These are phyloP conservation scores for sheep (Ovis aries) DNA, from an alignment of 2,113 vertebrate species.

Conservation along the genomic window DNA sequence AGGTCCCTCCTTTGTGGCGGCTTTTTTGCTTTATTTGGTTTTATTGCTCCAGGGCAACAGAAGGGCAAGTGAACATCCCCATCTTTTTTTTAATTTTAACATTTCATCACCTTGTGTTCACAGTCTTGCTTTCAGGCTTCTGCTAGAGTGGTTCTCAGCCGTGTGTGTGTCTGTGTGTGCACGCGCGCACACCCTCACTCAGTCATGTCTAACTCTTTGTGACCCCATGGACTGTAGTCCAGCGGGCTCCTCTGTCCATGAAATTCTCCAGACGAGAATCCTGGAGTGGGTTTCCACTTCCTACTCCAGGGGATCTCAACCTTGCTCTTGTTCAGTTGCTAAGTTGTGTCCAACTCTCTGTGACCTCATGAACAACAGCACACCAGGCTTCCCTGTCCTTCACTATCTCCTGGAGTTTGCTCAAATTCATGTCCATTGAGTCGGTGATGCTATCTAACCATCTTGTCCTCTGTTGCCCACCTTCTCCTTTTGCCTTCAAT, in stretches of 20 bases:
- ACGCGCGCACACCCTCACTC: too few relatives aligned
- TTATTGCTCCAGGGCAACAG: not conserved
- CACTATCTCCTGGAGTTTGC: not conserved
- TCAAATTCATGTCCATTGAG: not conserved
- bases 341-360: not conserved
- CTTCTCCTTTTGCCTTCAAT: not conserved
- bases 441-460: not conserved
- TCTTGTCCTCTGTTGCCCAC: not conserved
- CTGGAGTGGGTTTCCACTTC: not conserved
- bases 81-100: not conserved
- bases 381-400: not conserved
- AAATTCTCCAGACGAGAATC: not conserved
- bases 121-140: not conserved
- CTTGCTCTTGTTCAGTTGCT: not conserved
- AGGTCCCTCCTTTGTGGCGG: not conserved
- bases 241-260: not conserved
- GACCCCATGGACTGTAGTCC: not conserved
- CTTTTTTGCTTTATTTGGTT: not conserved
- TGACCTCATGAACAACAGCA: not conserved
- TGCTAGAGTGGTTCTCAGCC: accelerated
- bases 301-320: not conserved
- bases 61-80: not conserved
- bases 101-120: not conserved
- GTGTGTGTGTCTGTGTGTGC: not conserved
- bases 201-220: not conserved